phyloP scores from a whole-genome alignment of 2,888 invertebrate genomes.

The Lepidonotus clava region DNA sequence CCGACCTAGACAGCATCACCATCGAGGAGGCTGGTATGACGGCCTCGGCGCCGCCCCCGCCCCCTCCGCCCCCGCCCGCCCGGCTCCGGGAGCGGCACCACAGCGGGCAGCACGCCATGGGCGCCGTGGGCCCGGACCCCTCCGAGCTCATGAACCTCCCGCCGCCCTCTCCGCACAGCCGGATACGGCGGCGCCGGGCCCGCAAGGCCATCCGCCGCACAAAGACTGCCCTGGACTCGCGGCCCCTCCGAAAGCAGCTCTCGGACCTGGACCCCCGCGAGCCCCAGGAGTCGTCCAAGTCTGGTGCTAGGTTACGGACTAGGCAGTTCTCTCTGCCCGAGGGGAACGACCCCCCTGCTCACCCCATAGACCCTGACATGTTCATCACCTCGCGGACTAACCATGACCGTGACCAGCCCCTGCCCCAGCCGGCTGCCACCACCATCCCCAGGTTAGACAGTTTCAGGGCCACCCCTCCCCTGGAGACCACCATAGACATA shows the following conservation, averaged over 20 bases:
- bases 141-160: constrained; percentile 38
- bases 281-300: background rate
- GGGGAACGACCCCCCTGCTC: background rate
- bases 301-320: background rate
- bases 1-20: background rate
- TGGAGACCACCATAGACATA: constrained; percentile 1
- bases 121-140: constrained; percentile 43
- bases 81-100: constrained; percentile 14
- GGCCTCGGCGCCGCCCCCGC: background rate
- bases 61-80: constrained; percentile 16
- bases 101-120: constrained; percentile 49
- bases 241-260: constrained; percentile 30
- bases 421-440: no score
- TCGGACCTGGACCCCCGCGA: constrained; percentile 23
- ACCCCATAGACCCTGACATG: constrained; percentile 41
- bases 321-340: constrained; percentile 57
- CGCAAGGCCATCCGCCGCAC: constrained; percentile 68
- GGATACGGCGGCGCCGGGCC: constrained; percentile 2
- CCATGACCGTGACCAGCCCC: background rate
- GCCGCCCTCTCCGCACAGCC: constrained; percentile 30
- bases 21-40: background rate
- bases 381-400: constrained; percentile 11
- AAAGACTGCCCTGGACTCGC: constrained; percentile 71
- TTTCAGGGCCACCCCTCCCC: background rate
- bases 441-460: no score